Evolutionary conservation across 2,888 invertebrate species (phyloP).

Genomic region (Leptinotarsa haldemani): DNA sequence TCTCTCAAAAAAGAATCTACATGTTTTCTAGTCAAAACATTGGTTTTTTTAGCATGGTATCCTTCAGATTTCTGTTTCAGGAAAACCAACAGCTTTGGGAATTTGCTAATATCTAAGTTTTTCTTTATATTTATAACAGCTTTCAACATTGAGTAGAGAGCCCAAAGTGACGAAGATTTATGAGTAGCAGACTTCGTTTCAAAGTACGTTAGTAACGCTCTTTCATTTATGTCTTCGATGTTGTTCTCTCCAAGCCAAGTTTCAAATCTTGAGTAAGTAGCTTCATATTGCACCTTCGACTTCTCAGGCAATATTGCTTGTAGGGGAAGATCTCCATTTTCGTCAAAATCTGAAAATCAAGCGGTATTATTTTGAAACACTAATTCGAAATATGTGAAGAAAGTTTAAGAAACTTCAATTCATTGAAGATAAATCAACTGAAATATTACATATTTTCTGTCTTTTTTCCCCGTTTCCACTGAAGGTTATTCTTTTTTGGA

Average conservation of each 20-base stretch:
- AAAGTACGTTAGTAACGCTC: slow-evolving; percentile 23
- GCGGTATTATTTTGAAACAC: neutral
- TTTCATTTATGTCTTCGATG: slow-evolving; percentile 14
- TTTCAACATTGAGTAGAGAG: slow-evolving; percentile 29
- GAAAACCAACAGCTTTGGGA: neutral
- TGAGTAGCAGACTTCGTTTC: slow-evolving; percentile 2
- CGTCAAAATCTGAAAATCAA: slow-evolving; percentile 7
- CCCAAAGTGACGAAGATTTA: slow-evolving; percentile 24
- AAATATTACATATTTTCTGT: no score
- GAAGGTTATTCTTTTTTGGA: no score
- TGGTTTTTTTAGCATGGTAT: slow-evolving; percentile 21
- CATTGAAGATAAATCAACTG: no score
- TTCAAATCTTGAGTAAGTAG: slow-evolving; percentile 9
- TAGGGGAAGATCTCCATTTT: slow-evolving; percentile 1
- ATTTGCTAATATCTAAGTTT: slow-evolving; percentile 27
- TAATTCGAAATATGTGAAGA: no score
- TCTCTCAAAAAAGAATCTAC: slow-evolving; percentile 23
- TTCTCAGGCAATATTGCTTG: slow-evolving; percentile 16
- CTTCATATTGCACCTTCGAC: slow-evolving; percentile 26
- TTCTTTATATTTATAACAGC: slow-evolving; percentile 13
- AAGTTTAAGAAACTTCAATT: no score
- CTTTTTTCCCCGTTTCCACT: no score
- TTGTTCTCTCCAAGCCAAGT: slow-evolving; percentile 25
- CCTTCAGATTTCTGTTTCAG: slow-evolving; percentile 24
- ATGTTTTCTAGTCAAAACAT: slow-evolving; percentile 16